Evolutionary conservation across 2,797 vertebrate species (phyloP).

Genomic region (Philypnodon macrostomus): DNA sequence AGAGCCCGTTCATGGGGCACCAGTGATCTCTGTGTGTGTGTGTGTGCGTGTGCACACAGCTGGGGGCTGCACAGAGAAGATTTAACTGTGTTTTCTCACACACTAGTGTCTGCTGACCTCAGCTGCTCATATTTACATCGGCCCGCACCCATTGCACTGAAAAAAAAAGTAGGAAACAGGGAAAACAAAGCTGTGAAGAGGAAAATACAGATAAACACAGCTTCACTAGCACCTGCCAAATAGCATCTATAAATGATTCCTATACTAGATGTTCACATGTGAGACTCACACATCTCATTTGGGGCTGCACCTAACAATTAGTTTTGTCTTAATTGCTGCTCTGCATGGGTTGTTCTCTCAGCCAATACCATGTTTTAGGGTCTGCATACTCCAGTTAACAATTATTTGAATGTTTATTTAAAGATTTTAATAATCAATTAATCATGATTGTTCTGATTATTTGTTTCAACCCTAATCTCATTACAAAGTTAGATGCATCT

Average conservation of each 20-base stretch:
- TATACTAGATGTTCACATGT: not conserved
- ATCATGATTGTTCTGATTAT: no score
- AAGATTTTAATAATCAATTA: no score
- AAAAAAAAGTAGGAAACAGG: constrained; percentile 24
- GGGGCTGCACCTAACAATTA: no score
- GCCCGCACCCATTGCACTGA: constrained; percentile 39
- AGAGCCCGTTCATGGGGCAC: constrained; percentile 17
- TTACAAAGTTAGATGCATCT: no score
- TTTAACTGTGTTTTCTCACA: constrained; percentile 80
- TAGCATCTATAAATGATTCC: not conserved
- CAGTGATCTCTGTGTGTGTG: constrained; percentile 48
- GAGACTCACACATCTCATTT: no score
- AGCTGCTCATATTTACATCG: constrained; percentile 78
- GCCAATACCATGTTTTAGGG: no score
- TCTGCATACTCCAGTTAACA: no score
- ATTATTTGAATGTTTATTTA: no score
- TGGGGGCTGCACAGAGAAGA: constrained; percentile 53
- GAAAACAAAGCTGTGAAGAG: constrained; percentile 31
- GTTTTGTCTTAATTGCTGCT: no score
- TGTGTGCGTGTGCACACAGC: constrained; percentile 55
- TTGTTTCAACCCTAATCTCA: no score
- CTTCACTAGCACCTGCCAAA: not conserved
- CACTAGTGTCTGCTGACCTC: constrained; percentile 77
- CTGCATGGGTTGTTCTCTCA: no score
- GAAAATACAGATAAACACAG: constrained; percentile 10